A percentile compares a stretch with the other conserved stretches of the same genome.
These are phyloP conservation scores for Ormyrus pomaceus DNA, from an alignment of 2,888 invertebrate genomes.

Conservation along the genomic window DNA sequence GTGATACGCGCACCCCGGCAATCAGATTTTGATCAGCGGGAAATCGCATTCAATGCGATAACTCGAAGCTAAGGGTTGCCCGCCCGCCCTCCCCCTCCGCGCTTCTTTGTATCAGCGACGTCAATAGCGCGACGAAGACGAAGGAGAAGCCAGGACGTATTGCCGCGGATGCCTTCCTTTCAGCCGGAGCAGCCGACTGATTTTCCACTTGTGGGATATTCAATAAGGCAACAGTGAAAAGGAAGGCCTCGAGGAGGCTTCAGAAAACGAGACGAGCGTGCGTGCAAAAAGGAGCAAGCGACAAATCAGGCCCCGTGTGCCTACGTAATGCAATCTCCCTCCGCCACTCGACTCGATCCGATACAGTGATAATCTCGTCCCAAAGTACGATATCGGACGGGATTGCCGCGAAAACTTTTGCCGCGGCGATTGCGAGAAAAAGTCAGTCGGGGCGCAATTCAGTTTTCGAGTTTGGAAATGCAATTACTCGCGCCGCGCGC, in stretches of 20 bases:
- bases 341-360: slow-evolving; percentile 60
- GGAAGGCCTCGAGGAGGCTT: slow-evolving; percentile 67
- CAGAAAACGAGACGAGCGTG: slow-evolving; percentile 15
- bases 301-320: slow-evolving; percentile 27
- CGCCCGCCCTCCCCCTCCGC: slow-evolving; percentile 13
- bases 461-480: slow-evolving; percentile 27
- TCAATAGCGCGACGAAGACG: slow-evolving; percentile 60
- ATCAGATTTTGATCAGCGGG: slow-evolving; percentile 71
- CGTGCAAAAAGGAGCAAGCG: slow-evolving; percentile 53
- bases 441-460: slow-evolving; percentile 1
- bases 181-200: slow-evolving; percentile 70
- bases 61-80: slow-evolving; percentile 62
- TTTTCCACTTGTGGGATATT: slow-evolving; percentile 74
- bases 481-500: slow-evolving; percentile 13
- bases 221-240: slow-evolving; percentile 73
- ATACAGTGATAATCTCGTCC: slow-evolving; percentile 65
- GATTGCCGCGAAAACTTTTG: slow-evolving; percentile 40
- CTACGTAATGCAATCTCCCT: slow-evolving; percentile 61
- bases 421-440: slow-evolving; percentile 6
- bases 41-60: slow-evolving; percentile 70
- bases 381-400: slow-evolving; percentile 47
- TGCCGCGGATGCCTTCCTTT: slow-evolving; percentile 62
- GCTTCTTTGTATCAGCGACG: slow-evolving; percentile 55
- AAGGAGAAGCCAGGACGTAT: slow-evolving; percentile 42
- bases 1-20: slow-evolving; percentile 24